Conservation (phyloP, 1,140 invertebrate genomes). For the Heliothis virescens region DNA sequence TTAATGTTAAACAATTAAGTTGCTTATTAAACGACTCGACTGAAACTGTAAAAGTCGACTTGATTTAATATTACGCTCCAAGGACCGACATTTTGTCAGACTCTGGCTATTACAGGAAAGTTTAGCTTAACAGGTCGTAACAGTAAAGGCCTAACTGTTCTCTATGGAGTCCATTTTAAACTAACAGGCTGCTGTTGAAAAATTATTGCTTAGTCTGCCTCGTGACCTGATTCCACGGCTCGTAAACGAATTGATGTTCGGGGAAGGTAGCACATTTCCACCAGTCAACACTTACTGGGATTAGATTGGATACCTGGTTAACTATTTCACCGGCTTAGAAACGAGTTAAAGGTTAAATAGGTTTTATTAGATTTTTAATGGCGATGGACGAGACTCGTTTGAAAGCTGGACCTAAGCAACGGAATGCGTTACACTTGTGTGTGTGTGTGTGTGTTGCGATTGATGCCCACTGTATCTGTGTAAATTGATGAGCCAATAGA, state of each 20-base stretch:
- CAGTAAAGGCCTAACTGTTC: conserved; percentile 21
- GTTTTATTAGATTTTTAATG: too few relatives aligned
- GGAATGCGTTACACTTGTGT: too few relatives aligned
- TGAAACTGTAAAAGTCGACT: conserved; percentile 11
- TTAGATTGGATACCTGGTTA: conserved; percentile 1
- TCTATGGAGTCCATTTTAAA: conserved; percentile 18
- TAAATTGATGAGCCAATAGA: too few relatives aligned
- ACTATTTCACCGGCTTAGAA: too few relatives aligned
- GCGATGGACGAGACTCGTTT: too few relatives aligned
- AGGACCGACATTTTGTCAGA: conserved; percentile 36
- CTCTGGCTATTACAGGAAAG: conserved; percentile 4
- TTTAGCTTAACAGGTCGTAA: conserved; percentile 34
- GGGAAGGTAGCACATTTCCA: background rate
- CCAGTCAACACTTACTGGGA: background rate
- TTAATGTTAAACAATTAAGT: conserved; percentile 11
- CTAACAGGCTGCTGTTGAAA: background rate
- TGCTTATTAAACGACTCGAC: background rate
- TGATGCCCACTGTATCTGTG: too few relatives aligned
- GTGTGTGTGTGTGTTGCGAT: too few relatives aligned
- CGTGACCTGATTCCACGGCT: background rate
- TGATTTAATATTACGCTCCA: conserved; percentile 30
- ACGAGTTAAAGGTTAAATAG: too few relatives aligned
- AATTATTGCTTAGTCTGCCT: background rate
- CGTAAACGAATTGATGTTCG: background rate
- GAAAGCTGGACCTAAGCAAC: too few relatives aligned